Percentiles rank a stretch among this genome's conserved stretches.
phyloP scores from a whole-genome alignment of 2,113 vertebrate genomes.

The Phalacrocorax brasilianus region DNA sequence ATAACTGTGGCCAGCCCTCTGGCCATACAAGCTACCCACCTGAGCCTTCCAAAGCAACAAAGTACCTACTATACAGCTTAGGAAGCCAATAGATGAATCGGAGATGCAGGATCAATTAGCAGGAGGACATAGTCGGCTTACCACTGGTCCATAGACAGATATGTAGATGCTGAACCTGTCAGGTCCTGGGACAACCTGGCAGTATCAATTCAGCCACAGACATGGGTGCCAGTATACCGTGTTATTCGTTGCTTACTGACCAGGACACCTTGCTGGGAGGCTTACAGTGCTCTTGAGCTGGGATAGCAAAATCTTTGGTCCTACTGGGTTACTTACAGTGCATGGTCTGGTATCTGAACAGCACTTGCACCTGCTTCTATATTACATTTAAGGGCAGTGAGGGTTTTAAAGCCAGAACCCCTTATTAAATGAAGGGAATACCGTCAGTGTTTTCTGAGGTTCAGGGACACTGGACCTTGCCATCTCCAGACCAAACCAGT shows the following conservation, averaged over 20 bases:
- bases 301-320: background rate
- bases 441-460: background rate
- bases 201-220: background rate
- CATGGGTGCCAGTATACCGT: background rate
- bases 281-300: background rate
- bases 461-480: background rate
- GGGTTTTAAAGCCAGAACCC: background rate
- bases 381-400: background rate
- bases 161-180: background rate
- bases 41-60: background rate
- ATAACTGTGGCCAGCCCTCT: background rate
- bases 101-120: background rate
- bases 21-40: background rate
- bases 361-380: background rate
- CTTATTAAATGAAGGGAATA: background rate
- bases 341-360: background rate
- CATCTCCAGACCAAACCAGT: background rate
- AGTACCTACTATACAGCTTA: background rate
- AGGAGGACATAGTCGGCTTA: background rate
- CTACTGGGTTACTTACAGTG: background rate
- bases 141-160: fast-evolving
- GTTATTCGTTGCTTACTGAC: background rate
- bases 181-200: background rate
- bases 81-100: background rate
- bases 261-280: background rate